Base-by-base conservation (phyloP, 2,113 vertebrate genomes). In the Scomber japonicus region DNA sequence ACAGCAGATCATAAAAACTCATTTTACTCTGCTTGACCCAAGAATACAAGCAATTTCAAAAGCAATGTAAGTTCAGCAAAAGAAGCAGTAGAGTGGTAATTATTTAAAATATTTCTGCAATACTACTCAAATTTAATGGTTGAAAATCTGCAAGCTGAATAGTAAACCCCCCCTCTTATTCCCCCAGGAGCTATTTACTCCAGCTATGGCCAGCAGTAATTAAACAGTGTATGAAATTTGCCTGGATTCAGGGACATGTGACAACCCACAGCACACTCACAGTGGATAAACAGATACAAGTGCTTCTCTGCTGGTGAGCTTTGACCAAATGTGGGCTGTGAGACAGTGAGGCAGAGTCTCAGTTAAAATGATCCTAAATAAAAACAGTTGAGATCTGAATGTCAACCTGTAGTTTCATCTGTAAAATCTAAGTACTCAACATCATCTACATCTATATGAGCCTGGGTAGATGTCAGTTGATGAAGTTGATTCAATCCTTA, bases 241-340 rank as follows among this genome's bases (percentile, higher is more conserved):
- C 24, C n/a, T 19, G 50, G 48, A 64, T 71, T 71, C 51, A 67
- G 75, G 16, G 40, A 59, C 68, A 87, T 85, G 84, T 80, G 82
- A 83, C 66, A 27, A 27, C 24, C 3, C 35, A 19, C 17, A 8
- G 4, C 24, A 2, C 31, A 53, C 5, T 78, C 3, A 68, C 50
- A 55, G 50, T 11, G 19, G 40, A 63, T 6, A 72, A 54, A 84
- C 49, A 59, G 14, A 45, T 31, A 40, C 35, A 10, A 13, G 21
- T 50, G 13, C 15, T 67, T 69, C 31, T 74, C 49, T 64, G 27
- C 35, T 49, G 54, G 7, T 69, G 31, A 80, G 48, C 61, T 76
- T 57, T 49, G 62, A 53, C 19, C 30, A 44, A 31, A 49, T 49
- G 12, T 21, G 11, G 53, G 13, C 12, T 45, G 46, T 27, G 24